phyloP scores from a whole-genome alignment of 2,113 vertebrate species.

The Tupaia tana region DNA sequence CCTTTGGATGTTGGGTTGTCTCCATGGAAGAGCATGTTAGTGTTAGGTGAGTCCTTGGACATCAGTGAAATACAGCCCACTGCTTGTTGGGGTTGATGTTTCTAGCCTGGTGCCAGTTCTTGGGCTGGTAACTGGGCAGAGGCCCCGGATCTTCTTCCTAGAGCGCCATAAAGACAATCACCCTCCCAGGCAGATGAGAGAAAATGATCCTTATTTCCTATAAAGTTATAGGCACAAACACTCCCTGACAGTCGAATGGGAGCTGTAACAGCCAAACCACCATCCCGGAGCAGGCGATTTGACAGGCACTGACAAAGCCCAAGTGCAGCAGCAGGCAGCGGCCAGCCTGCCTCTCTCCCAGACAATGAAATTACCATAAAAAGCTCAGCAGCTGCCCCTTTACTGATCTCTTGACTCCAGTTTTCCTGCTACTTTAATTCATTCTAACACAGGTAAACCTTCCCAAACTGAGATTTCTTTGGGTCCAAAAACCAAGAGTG shows the following conservation, averaged over 20 bases:
- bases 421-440: not conserved
- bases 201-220: constrained; percentile 38
- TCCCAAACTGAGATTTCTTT: not conserved
- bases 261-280: not conserved
- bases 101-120: not conserved
- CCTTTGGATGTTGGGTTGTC: not conserved
- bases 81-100: not conserved
- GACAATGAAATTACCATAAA: constrained; percentile 34
- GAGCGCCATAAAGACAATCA: constrained; percentile 36
- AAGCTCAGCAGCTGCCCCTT: not conserved
- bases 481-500: not conserved
- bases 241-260: not conserved
- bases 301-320: not conserved
- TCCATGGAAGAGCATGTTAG: not conserved
- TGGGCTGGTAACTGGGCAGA: not conserved
- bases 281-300: not conserved
- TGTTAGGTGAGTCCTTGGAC: constrained; percentile 5
- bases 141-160: not conserved
- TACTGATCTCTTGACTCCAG: not conserved
- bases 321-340: not conserved
- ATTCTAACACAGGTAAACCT: constrained; percentile 22
- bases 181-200: constrained; percentile 64
- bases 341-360: not conserved
- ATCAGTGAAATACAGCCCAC: constrained; percentile 2
- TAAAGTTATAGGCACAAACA: not conserved